Evolutionary conservation across 2,888 invertebrate species (phyloP).

Genomic region (Noctuana brunneofusca): DNA sequence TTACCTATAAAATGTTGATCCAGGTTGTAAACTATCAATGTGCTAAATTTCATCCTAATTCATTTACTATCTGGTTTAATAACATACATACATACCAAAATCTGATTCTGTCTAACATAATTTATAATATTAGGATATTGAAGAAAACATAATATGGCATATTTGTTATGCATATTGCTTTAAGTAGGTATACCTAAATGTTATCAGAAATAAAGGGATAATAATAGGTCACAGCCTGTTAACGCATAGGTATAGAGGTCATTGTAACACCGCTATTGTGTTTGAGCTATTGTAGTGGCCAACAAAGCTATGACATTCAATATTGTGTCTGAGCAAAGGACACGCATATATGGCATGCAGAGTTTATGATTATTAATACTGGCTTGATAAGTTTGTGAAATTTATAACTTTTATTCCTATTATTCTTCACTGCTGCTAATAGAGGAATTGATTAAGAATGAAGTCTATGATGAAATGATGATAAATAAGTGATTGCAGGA

Average conservation of each 20-base stretch:
- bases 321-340: slow-evolving; percentile 35
- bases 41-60: too few relatives aligned
- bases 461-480: too few relatives aligned
- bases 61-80: too few relatives aligned
- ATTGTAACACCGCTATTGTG: slow-evolving; percentile 23
- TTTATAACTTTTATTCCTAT: background rate
- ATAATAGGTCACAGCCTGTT: background rate
- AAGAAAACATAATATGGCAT: background rate
- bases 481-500: too few relatives aligned
- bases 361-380: background rate
- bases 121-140: background rate
- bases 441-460: background rate
- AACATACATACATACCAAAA: too few relatives aligned
- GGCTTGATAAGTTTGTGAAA: background rate
- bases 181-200: slow-evolving; percentile 7
- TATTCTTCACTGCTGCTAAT: background rate
- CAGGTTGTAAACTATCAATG: too few relatives aligned
- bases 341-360: background rate
- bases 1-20: too few relatives aligned
- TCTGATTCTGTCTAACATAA: too few relatives aligned
- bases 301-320: slow-evolving; percentile 39
- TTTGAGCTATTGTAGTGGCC: slow-evolving; percentile 33
- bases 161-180: background rate
- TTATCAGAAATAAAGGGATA: slow-evolving; percentile 2
- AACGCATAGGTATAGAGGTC: slow-evolving; percentile 8